These are phyloP conservation scores for Brenthis daphne DNA, from an alignment of 2,888 invertebrate species.

Conservation along the genomic window DNA sequence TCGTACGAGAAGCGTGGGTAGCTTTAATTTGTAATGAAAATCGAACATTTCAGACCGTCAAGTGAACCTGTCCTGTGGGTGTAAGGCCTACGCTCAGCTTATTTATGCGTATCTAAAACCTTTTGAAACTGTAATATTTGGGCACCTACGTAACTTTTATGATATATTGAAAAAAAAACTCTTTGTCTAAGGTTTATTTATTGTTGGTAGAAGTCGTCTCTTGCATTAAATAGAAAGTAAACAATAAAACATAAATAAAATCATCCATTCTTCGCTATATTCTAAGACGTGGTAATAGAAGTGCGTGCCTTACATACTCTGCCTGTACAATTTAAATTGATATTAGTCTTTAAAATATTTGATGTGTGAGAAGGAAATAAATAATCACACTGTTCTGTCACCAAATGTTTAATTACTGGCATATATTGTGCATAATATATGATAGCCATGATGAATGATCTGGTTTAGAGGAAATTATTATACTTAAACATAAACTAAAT, in stretches of 20 bases:
- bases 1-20: constrained; percentile 63
- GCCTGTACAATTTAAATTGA: constrained; percentile 32
- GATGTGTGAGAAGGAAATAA: constrained; percentile 28
- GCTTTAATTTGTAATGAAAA: constrained; percentile 77
- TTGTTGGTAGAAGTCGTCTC: constrained; percentile 1
- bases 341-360: constrained; percentile 30
- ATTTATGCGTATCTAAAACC: constrained; percentile 58
- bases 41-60: constrained; percentile 67
- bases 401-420: not conserved
- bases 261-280: constrained; percentile 23
- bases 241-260: constrained; percentile 24
- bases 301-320: constrained; percentile 19
- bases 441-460: not conserved
- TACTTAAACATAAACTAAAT: constrained; percentile 36
- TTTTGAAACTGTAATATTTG: constrained; percentile 52
- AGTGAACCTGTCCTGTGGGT: constrained; percentile 73
- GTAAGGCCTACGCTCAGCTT: constrained; percentile 62
- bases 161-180: constrained; percentile 48
- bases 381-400: constrained; percentile 1
- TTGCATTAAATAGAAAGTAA: constrained; percentile 23
- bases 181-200: constrained; percentile 21
- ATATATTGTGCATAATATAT: not conserved
- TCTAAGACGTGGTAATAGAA: constrained; percentile 31
- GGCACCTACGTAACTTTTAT: constrained; percentile 58
- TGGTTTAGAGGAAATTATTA: not conserved